Percentiles rank a stretch among this genome's conserved stretches.
These are phyloP conservation scores for Harpalus rufipes DNA, from an alignment of 2,888 invertebrate species.

Conservation along the genomic window DNA sequence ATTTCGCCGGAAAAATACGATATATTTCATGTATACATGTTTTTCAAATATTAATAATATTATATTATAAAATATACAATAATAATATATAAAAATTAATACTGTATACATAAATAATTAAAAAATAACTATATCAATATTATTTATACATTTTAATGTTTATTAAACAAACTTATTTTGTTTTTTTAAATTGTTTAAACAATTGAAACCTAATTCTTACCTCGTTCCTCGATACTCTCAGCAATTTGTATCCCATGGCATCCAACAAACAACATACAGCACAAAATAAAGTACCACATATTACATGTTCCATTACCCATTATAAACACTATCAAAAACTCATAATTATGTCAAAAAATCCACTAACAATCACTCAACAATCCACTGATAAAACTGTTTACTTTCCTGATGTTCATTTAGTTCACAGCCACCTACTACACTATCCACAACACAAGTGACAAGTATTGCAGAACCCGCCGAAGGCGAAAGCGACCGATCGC, in stretches of 20 bases:
- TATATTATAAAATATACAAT: too few relatives aligned
- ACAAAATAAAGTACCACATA: conserved; percentile 37
- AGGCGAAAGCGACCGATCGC: background rate
- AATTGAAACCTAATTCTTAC: conserved; percentile 69
- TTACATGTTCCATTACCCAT: conserved; percentile 34
- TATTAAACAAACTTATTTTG: background rate
- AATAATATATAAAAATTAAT: too few relatives aligned
- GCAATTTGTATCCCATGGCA: conserved; percentile 12
- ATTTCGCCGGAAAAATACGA: background rate
- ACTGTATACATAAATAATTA: too few relatives aligned
- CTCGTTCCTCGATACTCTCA: conserved; percentile 72
- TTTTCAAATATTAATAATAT: too few relatives aligned
- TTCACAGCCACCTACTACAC: conserved; percentile 46
- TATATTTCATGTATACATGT: too few relatives aligned
- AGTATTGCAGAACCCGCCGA: background rate
- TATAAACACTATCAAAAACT: background rate
- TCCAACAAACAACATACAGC: background rate
- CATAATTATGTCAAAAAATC: conserved; percentile 24
- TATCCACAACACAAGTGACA: conserved; percentile 37
- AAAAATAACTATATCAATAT: too few relatives aligned
- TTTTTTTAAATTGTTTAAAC: conserved; percentile 1
- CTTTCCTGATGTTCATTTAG: background rate
- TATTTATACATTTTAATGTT: too few relatives aligned
- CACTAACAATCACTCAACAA: background rate
- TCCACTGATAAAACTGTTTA: background rate